Evolutionary conservation across 2,888 invertebrate species (phyloP).

Genomic region (Melanophora roralis): DNA sequence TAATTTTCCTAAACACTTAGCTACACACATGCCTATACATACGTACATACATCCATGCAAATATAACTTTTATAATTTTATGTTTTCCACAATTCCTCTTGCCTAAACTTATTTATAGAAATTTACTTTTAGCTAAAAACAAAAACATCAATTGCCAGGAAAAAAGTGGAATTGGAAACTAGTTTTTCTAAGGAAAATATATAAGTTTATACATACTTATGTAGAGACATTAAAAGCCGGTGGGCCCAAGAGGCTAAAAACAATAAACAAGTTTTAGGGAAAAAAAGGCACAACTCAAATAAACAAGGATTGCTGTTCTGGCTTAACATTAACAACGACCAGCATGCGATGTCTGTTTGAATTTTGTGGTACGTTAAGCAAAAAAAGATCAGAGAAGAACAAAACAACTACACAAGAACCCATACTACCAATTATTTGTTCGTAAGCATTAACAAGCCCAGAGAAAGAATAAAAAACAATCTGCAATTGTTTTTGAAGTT

Average conservation of each 20-base stretch:
- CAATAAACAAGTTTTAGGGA: conserved; percentile 12
- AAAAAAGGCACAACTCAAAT: background rate
- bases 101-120: conserved; percentile 25
- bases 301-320: background rate
- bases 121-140: background rate
- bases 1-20: no score
- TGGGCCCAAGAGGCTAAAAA: background rate
- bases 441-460: background rate
- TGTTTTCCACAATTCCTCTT: no score
- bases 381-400: background rate
- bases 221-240: no score
- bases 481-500: background rate
- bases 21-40: no score
- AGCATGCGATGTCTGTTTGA: no score
- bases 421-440: no score
- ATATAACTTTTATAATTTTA: no score
- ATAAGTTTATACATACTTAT: no score
- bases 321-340: background rate
- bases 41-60: no score
- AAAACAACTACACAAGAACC: background rate
- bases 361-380: no score
- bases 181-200: background rate
- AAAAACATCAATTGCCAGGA: background rate
- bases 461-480: background rate
- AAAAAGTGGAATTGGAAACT: conserved; percentile 17